Evolutionary conservation across 1,140 invertebrate species (phyloP), one percentile per base, ranked within the genome.

Genomic region (Bombus soroeensis): DNA sequence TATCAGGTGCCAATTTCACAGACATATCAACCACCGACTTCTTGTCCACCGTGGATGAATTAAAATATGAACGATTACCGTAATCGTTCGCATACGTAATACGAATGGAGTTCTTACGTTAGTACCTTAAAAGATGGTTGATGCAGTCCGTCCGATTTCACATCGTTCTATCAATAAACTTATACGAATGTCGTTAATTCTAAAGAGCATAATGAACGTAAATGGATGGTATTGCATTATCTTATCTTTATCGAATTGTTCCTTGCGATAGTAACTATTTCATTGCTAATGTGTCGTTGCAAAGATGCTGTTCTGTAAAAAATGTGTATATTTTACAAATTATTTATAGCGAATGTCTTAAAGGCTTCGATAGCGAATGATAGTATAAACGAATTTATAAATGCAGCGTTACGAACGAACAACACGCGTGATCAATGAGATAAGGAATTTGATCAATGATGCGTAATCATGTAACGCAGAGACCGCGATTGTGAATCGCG

Each of bases 11-110:
- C 93, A 79, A 92, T 93, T n/a, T 93, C 93, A 59, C 93, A 94
- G 64, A 85, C 88, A 83, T 93, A 92, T 91, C 94, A 94, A 39
- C 90, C 93, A n/a, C 89, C 93, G 18, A 87, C 89, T 1, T 89
- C 92, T 15, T 93, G 93, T 79, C 92, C 93, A 59, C 93, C 94
- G 2, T 94, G 94, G 93, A 94, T 94, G 92, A 94, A 94, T 71
- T 94, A 80, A 93, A 84, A 9, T 75, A 62, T n/a, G 18, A n/a
- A n/a, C n/a, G n/a, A n/a, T n/a, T n/a, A n/a, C n/a, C n/a, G n/a
- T n/a, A n/a, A n/a, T n/a, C n/a, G n/a, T n/a, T n/a, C n/a, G n/a
- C n/a, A n/a, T n/a, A n/a, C n/a, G n/a, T n/a, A 41, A 80, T 57
- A 39, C 5, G 37, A 81, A 70, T n/a, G 28, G 25, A 57, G 66